Evolutionary conservation across 2,113 vertebrate genomes (phyloP).

Genomic region (Barbus barbus): DNA sequence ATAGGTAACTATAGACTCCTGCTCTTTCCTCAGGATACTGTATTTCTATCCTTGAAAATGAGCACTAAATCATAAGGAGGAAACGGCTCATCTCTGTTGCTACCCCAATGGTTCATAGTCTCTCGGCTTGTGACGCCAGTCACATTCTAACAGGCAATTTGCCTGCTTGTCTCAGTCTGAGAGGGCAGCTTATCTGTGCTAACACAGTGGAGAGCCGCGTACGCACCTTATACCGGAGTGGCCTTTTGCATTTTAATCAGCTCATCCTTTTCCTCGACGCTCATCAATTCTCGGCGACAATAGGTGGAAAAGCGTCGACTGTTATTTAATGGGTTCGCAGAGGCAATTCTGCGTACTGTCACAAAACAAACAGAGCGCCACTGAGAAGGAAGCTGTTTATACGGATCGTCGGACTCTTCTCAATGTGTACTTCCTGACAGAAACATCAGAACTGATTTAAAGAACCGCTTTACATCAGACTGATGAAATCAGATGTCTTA

Average conservation of each 20-base stretch:
- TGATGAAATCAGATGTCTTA: slow-evolving; percentile 12
- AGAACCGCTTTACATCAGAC: slow-evolving; percentile 10
- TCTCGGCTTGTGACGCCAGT: slow-evolving; percentile 63
- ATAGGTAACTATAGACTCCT: slow-evolving; percentile 11
- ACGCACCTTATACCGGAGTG: slow-evolving; percentile 50
- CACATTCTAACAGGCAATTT: slow-evolving; percentile 73
- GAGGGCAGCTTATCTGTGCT: slow-evolving; percentile 67
- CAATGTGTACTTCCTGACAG: slow-evolving; percentile 12
- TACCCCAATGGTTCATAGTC: neutral
- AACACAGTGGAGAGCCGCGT: slow-evolving; percentile 54
- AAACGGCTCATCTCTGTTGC: neutral
- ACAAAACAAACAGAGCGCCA: slow-evolving; percentile 4
- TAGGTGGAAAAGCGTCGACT: slow-evolving; percentile 19
- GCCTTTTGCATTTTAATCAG: slow-evolving; percentile 69
- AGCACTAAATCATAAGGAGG: slow-evolving; percentile 61
- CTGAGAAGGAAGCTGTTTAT: slow-evolving; percentile 7
- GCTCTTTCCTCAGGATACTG: slow-evolving; percentile 33
- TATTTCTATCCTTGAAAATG: slow-evolving; percentile 54
- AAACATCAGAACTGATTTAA: slow-evolving; percentile 30
- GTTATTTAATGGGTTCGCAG: slow-evolving; percentile 66
- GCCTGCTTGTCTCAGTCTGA: slow-evolving; percentile 67
- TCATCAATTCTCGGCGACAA: slow-evolving; percentile 50
- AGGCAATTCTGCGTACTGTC: slow-evolving; percentile 45
- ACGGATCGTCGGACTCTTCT: neutral
- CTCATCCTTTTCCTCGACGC: slow-evolving; percentile 13